phyloP scores from a whole-genome alignment of 2,888 invertebrate species.

The Troilus luridus region DNA sequence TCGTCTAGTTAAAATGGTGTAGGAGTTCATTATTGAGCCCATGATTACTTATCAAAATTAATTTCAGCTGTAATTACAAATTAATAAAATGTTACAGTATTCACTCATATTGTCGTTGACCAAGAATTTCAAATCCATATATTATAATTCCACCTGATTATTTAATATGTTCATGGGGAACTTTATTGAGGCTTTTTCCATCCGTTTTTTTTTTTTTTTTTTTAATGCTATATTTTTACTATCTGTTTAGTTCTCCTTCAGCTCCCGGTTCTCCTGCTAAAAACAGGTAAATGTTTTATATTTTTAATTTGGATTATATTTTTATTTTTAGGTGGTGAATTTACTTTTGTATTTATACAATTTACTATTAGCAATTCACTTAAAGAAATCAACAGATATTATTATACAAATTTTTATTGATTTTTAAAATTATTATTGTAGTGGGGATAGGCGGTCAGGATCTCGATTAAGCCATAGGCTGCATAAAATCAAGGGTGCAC shows the following conservation, averaged over 20 bases:
- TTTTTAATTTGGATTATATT: constrained; percentile 12
- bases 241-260: constrained; percentile 66
- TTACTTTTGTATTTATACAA: background rate
- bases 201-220: background rate
- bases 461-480: constrained; percentile 72
- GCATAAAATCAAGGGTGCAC: constrained; percentile 76
- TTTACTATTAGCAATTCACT: background rate
- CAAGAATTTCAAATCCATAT: too few species aligned
- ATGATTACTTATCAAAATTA: too few species aligned
- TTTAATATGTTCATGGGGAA: background rate
- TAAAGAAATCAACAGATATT: background rate
- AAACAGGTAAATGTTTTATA: constrained; percentile 65
- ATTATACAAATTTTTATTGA: background rate
- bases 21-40: too few species aligned
- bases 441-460: background rate
- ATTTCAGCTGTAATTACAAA: too few species aligned
- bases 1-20: too few species aligned
- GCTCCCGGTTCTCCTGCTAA: constrained; percentile 67
- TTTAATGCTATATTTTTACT: constrained; percentile 27
- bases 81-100: too few species aligned
- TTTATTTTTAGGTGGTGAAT: background rate
- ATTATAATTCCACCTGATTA: too few species aligned
- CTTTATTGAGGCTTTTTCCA: background rate
- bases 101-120: too few species aligned
- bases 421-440: background rate